Base-by-base conservation (phyloP, 2,888 invertebrate genomes). In the Dasysyrphus albostriatus region DNA sequence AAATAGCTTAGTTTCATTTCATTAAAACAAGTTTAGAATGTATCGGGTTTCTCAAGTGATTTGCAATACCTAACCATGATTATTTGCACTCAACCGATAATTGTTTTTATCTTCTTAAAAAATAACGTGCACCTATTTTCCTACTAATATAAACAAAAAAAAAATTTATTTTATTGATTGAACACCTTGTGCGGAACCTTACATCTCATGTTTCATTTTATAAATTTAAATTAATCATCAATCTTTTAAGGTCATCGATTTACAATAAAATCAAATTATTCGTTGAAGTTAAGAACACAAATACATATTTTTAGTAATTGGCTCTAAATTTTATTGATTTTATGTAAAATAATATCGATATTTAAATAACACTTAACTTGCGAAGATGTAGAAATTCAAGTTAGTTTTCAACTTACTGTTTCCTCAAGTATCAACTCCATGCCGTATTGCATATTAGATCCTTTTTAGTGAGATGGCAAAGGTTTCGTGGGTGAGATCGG, bases 41-140 rank as follows among this genome's bases (percentile, higher is more conserved):
- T 58, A 34, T 58, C 58, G 58, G n/a, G 16, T 58, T 58, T 37
- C 58, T 5, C 54, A 3, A 8, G 5, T n/a, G 16, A 37, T 58
- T 51, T 24, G 51, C 51, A 54, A 56, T 32, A n/a, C n/a, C n/a
- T n/a, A 37, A 12, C 37, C 37, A 10, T 59, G 59, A 37, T 59
- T 37, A n/a, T 16, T 56, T 29, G 29, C 56, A 32, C 14, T 59
- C 39, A 59, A 37, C 10, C 16, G 39, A 59, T 59, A 12, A 59
- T 39, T 39, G n/a, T 34, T 7, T 32, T 34, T 12, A 51, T 16
- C 37, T 59, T 59, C 37, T 59, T 59, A 37, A 54, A 32, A 32
- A 32, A 32, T 32, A 32, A 32, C 3, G 32, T 32, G 32, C 32
- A 32, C 32, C 5, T 1, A 32, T 6, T 32, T 32, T 32, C 3